These are phyloP conservation scores for Lepidurus couesii DNA, from an alignment of 1,140 invertebrate genomes.

Conservation along the genomic window DNA sequence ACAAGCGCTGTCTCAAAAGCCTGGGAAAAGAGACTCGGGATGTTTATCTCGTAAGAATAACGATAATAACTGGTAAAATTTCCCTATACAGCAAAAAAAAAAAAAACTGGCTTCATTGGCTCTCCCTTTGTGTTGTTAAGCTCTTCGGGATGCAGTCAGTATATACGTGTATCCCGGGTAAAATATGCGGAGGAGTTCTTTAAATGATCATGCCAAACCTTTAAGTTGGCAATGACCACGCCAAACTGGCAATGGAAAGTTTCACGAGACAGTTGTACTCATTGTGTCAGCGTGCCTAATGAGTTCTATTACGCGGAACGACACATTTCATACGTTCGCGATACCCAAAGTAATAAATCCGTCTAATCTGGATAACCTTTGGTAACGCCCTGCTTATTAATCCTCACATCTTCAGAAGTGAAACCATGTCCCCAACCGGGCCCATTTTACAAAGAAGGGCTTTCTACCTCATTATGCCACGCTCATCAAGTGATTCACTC, in stretches of 20 bases:
- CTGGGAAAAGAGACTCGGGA: neutral
- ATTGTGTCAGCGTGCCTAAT: conserved; percentile 1
- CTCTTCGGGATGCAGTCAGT: neutral
- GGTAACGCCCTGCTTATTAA: neutral
- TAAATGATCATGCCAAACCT: neutral
- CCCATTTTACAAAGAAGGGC: neutral
- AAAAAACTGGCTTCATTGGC: neutral
- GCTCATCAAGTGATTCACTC: neutral
- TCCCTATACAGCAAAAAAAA: neutral
- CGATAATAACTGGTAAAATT: neutral
- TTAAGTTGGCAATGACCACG: neutral
- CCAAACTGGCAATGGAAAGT: neutral
- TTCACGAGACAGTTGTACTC: neutral
- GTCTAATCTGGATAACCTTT: neutral
- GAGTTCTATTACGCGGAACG: neutral
- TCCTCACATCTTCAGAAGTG: neutral
- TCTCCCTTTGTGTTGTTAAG: no score
- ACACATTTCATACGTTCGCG: neutral
- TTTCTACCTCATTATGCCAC: neutral
- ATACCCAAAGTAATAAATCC: neutral
- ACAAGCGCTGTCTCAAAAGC: neutral
- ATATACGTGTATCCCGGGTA: neutral
- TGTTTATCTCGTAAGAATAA: neutral
- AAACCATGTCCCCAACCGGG: neutral
- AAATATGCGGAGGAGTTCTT: neutral